phyloP scores from a whole-genome alignment of 2,888 invertebrate species.

The Nephrotoma guestfalica region DNA sequence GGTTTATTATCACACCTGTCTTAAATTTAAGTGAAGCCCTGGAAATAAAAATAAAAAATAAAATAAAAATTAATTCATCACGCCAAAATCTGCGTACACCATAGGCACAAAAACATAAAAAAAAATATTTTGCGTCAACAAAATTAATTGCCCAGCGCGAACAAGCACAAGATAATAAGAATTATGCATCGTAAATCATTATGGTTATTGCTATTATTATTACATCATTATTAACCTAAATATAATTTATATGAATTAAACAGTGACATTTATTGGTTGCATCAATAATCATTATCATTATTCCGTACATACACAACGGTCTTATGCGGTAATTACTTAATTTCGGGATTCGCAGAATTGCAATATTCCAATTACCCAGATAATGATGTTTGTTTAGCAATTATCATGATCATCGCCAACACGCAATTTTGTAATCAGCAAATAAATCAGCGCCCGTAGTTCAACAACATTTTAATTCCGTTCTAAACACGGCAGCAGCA shows the following conservation, averaged over 20 bases:
- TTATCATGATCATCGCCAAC: background rate
- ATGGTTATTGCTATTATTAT: background rate
- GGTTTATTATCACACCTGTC: background rate
- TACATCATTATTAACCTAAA: background rate
- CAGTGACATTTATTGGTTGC: background rate
- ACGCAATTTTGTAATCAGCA: background rate
- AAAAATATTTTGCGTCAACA: background rate
- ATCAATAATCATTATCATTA: background rate
- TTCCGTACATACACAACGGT: background rate
- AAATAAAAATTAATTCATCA: background rate
- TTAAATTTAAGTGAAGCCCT: background rate
- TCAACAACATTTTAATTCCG: background rate
- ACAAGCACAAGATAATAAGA: background rate
- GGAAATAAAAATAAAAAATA: background rate
- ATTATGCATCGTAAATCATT: background rate
- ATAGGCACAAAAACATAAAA: background rate
- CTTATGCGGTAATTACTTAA: background rate
- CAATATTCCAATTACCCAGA: background rate
- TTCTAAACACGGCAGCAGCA: background rate
- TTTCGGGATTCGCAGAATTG: background rate
- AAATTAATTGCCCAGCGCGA: background rate
- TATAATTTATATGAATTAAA: background rate
- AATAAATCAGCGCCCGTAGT: background rate
- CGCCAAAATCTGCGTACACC: background rate
- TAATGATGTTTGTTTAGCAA: too few relatives aligned